A percentile compares a stretch with the other conserved stretches of the same genome.
phyloP scores from a whole-genome alignment of 2,113 vertebrate species.

The Marmota flaviventris region DNA sequence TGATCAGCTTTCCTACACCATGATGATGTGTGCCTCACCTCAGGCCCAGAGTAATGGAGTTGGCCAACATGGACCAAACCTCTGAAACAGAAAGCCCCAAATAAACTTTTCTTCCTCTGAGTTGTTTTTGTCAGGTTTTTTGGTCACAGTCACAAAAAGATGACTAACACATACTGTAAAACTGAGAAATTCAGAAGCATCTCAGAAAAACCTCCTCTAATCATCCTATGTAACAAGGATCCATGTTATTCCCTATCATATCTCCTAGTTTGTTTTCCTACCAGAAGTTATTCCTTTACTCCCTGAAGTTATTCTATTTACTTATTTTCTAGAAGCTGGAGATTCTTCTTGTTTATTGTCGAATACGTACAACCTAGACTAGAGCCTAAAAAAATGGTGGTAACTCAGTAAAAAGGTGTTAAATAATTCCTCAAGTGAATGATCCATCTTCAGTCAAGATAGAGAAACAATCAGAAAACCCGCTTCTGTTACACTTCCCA shows the following conservation, averaged over 20 bases:
- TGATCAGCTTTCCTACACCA: too few relatives aligned
- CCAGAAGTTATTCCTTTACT: neutral
- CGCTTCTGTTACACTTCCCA: neutral
- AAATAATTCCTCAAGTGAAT: neutral
- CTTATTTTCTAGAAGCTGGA: neutral
- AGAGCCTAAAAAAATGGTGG: neutral
- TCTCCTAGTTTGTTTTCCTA: neutral
- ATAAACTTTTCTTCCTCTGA: too few relatives aligned
- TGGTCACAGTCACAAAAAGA: too few relatives aligned
- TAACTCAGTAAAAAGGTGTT: neutral
- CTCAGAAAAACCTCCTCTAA: neutral
- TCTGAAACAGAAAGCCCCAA: too few relatives aligned
- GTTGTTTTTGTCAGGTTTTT: too few relatives aligned
- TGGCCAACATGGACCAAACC: too few relatives aligned
- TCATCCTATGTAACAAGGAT: neutral
- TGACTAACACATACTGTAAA: neutral
- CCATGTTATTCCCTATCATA: neutral
- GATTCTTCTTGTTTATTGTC: neutral
- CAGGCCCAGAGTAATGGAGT: too few relatives aligned
- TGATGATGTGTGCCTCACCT: too few relatives aligned
- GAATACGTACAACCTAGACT: neutral
- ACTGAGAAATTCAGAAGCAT: neutral
- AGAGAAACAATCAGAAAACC: slow-evolving; percentile 38
- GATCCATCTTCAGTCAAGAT: neutral
- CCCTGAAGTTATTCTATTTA: neutral